A percentile compares a stretch with the other conserved stretches of the same genome.
Conservation (phyloP, 2,113 vertebrate species). For the Hiodon tergisus region DNA sequence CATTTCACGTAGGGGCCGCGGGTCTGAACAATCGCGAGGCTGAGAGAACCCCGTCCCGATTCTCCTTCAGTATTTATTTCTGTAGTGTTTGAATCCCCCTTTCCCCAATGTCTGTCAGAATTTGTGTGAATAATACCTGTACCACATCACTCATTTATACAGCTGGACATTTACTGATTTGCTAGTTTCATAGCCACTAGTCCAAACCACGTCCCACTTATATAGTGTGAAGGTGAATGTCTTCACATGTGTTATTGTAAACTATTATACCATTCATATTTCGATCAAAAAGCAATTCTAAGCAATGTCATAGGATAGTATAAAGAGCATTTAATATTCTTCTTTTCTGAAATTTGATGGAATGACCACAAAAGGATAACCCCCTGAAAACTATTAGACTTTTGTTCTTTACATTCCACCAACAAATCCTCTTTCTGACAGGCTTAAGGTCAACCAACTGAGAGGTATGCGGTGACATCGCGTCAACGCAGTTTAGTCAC, state of each 20-base stretch:
- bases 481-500: not conserved
- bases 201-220: too few relatives aligned
- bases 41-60: too few relatives aligned
- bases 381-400: not conserved
- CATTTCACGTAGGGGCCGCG: not conserved
- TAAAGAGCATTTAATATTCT: too few relatives aligned
- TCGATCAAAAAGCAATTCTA: too few relatives aligned
- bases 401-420: not conserved
- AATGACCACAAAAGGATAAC: constrained; percentile 5
- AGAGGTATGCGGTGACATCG: not conserved
- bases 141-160: not conserved
- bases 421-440: not conserved
- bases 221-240: too few relatives aligned
- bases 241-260: too few relatives aligned
- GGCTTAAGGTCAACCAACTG: constrained; percentile 1
- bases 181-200: too few relatives aligned
- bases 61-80: not conserved
- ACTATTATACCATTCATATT: too few relatives aligned
- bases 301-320: too few relatives aligned
- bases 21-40: too few relatives aligned
- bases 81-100: not conserved
- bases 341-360: not conserved
- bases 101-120: not conserved
- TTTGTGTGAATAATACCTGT: too few relatives aligned
- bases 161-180: not conserved